Evolutionary conservation across 2,888 invertebrate species (phyloP).

Genomic region (Erebia ligea): DNA sequence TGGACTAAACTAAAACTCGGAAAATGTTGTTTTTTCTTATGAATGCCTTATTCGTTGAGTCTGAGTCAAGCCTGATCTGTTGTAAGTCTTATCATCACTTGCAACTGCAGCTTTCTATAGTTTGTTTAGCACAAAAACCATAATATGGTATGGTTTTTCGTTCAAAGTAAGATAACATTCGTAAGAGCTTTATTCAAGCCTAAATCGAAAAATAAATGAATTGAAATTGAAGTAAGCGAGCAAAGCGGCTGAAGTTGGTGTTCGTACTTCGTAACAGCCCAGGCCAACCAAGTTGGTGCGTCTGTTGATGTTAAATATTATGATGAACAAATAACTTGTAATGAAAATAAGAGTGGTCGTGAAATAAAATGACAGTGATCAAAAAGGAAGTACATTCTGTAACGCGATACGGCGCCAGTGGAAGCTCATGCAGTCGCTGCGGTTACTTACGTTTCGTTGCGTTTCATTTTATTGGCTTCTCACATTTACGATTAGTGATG

Average conservation of each 20-base stretch:
- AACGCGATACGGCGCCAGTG: slow-evolving; percentile 39
- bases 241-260: too few species aligned
- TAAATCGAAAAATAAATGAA: too few species aligned
- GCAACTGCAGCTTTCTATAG: too few species aligned
- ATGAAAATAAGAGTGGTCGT: slow-evolving; percentile 1
- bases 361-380: slow-evolving; percentile 14
- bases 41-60: too few species aligned
- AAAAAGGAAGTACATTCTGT: slow-evolving; percentile 11
- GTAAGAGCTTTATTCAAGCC: too few species aligned
- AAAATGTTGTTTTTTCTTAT: neutral
- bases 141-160: too few species aligned
- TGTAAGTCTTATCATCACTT: too few species aligned
- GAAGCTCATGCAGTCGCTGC: slow-evolving; percentile 34
- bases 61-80: too few species aligned
- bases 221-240: too few species aligned
- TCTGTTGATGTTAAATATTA: neutral
- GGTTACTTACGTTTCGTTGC: slow-evolving; percentile 32
- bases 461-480: slow-evolving; percentile 38
- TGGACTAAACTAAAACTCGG: neutral
- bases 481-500: slow-evolving; percentile 25
- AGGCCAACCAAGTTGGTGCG: neutral
- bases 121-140: too few species aligned
- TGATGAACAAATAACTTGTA: neutral
- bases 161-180: too few species aligned
- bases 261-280: neutral